phyloP scores from a whole-genome alignment of 2,797 vertebrate species.

The Myiotriccus ornatus region DNA sequence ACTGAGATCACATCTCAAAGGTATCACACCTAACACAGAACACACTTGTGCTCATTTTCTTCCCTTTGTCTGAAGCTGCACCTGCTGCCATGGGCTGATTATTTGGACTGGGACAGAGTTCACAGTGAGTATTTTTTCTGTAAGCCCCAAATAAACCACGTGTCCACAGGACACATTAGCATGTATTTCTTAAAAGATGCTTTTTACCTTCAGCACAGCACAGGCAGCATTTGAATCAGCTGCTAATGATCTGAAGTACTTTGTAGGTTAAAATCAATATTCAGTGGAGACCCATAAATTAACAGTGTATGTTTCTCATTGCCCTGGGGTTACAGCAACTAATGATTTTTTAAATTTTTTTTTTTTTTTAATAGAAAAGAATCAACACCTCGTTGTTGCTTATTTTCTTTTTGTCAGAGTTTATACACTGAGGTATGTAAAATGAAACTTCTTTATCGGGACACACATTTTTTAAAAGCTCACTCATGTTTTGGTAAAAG shows the following conservation, averaged over 20 bases:
- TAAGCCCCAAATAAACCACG: not conserved
- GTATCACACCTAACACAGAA: not conserved
- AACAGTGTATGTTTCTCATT: slow-evolving; percentile 24
- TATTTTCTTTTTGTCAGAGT: not conserved
- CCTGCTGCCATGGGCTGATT: not conserved
- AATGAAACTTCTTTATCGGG: not conserved
- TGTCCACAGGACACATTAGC: not conserved
- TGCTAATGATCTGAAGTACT: slow-evolving; percentile 59
- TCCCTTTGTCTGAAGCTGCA: not conserved
- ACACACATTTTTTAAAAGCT: not conserved
- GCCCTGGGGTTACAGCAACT: slow-evolving; percentile 2
- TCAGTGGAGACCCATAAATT: slow-evolving; percentile 60
- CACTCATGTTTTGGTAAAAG: not conserved
- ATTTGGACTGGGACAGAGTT: not conserved
- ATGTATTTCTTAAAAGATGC: not conserved
- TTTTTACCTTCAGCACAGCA: slow-evolving; percentile 5
- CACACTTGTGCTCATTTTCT: not conserved
- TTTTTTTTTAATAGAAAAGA: not conserved
- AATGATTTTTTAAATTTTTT: not conserved
- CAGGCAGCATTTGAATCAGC: slow-evolving; percentile 37
- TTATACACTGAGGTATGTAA: not conserved
- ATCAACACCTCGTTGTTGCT: not conserved
- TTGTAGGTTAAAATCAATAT: slow-evolving; percentile 42
- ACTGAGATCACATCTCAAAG: not conserved
- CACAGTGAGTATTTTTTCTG: not conserved